phyloP scores from a whole-genome alignment of 2,113 vertebrate genomes.

The Marmota flaviventris region DNA sequence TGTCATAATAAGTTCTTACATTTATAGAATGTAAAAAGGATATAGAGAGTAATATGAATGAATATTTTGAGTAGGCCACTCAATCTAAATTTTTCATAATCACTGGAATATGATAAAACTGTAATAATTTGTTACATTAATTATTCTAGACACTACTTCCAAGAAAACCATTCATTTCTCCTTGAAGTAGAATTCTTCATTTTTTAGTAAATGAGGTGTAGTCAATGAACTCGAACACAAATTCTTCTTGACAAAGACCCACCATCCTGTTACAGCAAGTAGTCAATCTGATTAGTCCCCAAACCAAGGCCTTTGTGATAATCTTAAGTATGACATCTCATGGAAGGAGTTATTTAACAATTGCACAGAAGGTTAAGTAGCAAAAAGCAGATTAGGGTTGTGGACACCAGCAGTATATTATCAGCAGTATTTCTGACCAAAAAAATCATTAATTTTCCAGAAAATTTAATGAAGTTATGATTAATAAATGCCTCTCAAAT shows the following conservation, averaged over 20 bases:
- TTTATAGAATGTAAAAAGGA: neutral
- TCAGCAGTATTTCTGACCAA: slow-evolving; percentile 86
- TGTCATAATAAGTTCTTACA: neutral
- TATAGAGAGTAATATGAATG: neutral
- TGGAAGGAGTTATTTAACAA: slow-evolving; percentile 75
- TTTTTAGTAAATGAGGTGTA: slow-evolving; percentile 31
- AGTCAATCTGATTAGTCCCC: slow-evolving; percentile 22
- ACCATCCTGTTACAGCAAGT: slow-evolving; percentile 1
- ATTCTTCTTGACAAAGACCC: neutral
- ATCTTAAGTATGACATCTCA: slow-evolving; percentile 26
- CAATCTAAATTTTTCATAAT: neutral
- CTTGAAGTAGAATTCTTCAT: neutral
- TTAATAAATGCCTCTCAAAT: slow-evolving; percentile 89
- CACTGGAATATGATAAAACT: slow-evolving; percentile 3
- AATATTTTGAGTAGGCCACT: neutral
- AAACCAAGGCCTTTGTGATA: slow-evolving; percentile 54
- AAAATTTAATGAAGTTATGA: slow-evolving; percentile 89
- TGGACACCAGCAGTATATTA: slow-evolving; percentile 83
- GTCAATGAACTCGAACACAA: slow-evolving; percentile 14
- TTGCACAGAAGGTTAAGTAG: slow-evolving; percentile 82
- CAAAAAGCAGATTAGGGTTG: slow-evolving; percentile 78
- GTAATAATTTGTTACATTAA: slow-evolving; percentile 51
- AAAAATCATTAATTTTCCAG: slow-evolving; percentile 86
- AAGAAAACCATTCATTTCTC: slow-evolving; percentile 39
- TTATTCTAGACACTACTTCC: slow-evolving; percentile 46